A percentile compares a stretch with the other conserved stretches of the same genome.
These are phyloP conservation scores for Erinaceus europaeus DNA, from an alignment of 2,113 vertebrate genomes.

Conservation along the genomic window DNA sequence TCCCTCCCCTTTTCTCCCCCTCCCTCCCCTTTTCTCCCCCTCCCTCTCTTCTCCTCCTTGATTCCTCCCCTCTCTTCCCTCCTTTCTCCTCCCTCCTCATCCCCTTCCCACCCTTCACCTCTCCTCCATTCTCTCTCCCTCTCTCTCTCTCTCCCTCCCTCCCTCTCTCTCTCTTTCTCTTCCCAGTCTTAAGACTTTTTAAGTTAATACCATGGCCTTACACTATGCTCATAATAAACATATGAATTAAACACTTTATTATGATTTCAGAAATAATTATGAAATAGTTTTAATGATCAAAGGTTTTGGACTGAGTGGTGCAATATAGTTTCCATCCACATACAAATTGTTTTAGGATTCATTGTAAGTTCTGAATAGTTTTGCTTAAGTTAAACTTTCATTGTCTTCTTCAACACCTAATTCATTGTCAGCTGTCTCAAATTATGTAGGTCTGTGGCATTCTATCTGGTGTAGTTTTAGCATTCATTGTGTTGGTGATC, in stretches of 20 bases:
- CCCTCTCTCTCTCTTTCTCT: too few relatives aligned
- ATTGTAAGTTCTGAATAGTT: constrained; percentile 77
- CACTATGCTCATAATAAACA: neutral
- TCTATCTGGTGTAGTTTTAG: constrained; percentile 76
- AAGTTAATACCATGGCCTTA: too few relatives aligned
- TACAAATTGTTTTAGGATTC: constrained; percentile 72
- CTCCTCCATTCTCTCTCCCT: too few relatives aligned
- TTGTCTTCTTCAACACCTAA: constrained; percentile 71
- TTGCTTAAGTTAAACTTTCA: constrained; percentile 74
- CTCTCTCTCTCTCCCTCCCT: too few relatives aligned
- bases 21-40: too few relatives aligned
- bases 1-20: too few relatives aligned
- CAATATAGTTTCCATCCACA: constrained; percentile 65
- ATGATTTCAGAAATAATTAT: constrained; percentile 31
- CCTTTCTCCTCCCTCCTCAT: too few relatives aligned
- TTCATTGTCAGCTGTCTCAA: constrained; percentile 76
- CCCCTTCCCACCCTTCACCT: too few relatives aligned
- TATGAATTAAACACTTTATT: neutral
- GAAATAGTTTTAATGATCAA: constrained; percentile 3
- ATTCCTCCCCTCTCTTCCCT: too few relatives aligned
- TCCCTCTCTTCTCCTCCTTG: too few relatives aligned
- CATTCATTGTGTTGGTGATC: constrained; percentile 76
- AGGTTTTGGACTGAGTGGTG: neutral
- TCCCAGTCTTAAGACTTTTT: neutral
- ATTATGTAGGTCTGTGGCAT: constrained; percentile 78